Evolutionary conservation across 2,113 vertebrate genomes (phyloP), one percentile per base, ranked within the genome.

Genomic region (Lipophrys pholis): DNA sequence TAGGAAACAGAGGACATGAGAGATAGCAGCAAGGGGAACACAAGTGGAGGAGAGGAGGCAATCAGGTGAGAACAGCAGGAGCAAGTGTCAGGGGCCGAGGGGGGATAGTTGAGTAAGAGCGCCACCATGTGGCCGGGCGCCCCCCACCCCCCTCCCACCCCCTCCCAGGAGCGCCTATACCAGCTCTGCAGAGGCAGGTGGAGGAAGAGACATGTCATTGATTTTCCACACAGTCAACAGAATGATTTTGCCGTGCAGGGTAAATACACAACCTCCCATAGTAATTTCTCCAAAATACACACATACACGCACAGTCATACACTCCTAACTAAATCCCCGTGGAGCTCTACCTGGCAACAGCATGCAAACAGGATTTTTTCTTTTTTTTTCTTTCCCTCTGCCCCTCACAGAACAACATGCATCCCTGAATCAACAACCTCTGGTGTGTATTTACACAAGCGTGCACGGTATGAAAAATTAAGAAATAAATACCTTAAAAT

Each of bases 171-270:
- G 21, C 21, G 21, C 21, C 4, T 30, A 30, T 4, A 30, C 21
- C 39, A 68, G 64, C 42, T 55, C 63, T 38, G 69, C 72, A 80
- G 56, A 76, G 52, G 11, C 55, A 61, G 57, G 54, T 64, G 53
- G 73, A 78, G 73, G 70, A 46, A 60, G 43, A 76, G 73, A 78
- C 55, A 51, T 72, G 80, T 67, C 75, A 85, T 73, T 60, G 88
- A 86, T 89, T 90, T 88, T 87, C 80, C 81, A 87, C 74, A 53
- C 57, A 87, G 88, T 90, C 85, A 76, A 91, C 87, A 86, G 48
- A 88, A 83, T 63, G 76, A 73, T 87, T 86, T 87, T 74, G 75
- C 70, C 81, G 69, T 82, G 83, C 74, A 61, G 69, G 63, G 70
- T 79, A 81, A 87, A 87, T 53, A 76, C 78, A 80, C 84, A 84